Conservation (phyloP, 2,888 invertebrate genomes). For the Pyrocoelia pectoralis region DNA sequence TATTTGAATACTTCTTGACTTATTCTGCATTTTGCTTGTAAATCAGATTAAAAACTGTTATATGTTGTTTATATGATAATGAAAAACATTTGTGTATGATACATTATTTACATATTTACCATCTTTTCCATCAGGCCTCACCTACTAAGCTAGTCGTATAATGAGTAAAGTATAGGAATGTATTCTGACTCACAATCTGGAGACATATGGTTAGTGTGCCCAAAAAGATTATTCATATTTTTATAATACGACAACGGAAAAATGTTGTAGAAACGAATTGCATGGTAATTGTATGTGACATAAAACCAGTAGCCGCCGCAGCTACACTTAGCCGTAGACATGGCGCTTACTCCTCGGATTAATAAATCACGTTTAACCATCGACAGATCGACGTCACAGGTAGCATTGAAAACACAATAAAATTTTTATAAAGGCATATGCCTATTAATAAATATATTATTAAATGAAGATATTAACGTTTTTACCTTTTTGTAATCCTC, state of each 20-base stretch:
- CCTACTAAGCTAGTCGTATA: neutral
- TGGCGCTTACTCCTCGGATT: neutral
- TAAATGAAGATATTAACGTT: neutral
- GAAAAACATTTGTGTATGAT: neutral
- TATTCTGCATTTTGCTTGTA: neutral
- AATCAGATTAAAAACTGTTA: neutral
- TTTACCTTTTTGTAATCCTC: too few species aligned
- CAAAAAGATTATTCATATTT: neutral
- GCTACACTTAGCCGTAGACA: neutral
- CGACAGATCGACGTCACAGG: neutral
- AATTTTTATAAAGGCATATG: neutral
- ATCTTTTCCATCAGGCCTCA: neutral
- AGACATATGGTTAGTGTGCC: neutral
- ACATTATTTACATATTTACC: neutral
- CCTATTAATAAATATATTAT: neutral
- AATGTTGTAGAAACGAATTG: neutral
- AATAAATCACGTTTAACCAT: neutral
- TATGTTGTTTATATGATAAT: slow-evolving; percentile 1
- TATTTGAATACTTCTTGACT: too few species aligned
- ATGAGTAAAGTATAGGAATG: neutral
- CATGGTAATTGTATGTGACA: neutral
- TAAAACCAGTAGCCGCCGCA: neutral
- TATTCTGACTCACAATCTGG: slow-evolving; percentile 1
- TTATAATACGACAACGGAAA: neutral
- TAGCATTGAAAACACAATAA: neutral